Evolutionary conservation across 2,113 vertebrate genomes (phyloP), one percentile per base, ranked within the genome.

Genomic region (Montifringilla adamsi): DNA sequence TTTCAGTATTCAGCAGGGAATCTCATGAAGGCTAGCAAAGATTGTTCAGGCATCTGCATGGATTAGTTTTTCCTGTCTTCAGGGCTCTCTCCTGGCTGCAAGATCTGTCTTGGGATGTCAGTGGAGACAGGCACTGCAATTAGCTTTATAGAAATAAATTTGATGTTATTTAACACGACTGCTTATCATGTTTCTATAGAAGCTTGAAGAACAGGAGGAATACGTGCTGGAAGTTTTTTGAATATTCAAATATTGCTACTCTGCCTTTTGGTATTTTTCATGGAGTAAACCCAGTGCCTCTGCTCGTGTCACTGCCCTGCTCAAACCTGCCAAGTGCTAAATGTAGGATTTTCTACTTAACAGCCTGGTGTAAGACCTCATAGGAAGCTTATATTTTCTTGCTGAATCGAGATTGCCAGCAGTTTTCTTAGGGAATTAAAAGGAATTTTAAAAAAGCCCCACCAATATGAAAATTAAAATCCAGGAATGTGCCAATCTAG

Each of bases 1-100:
- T 96, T 91, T 94, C 79, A 87, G 11, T 74, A 82, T 90, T 87
- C 95, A 88, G 84, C 30, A 6, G 94, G 96, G 91, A 96, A 85
- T 33, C 73, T 92, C 60, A 28, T 56, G 81, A 94, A 97, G 91
- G 86, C 66, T 55, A 78, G 82, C 7, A 3, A 43, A 75, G 83
- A 87, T 94, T 93, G 85, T 80, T 91, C 60, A 52, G 79, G 76
- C 12, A 17, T 59, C 79, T 66, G 63, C 70, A 87, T 90, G 91
- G 92, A 62, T 97, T 95, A 75, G 87, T 59, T 94, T 74, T 68
- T 72, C 87, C 93, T 72, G 60, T 89, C 68, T 83, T 87, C 66
- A 82, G 79, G 63, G 75, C 43, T 81, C 46, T 93, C 63, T 94
- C 33, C 85, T 82, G 89, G 67, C 84, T 84, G 44, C 76, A 90